These are phyloP conservation scores for Habroteleia sp. DNA, from an alignment of 2,888 invertebrate species.

Conservation along the genomic window DNA sequence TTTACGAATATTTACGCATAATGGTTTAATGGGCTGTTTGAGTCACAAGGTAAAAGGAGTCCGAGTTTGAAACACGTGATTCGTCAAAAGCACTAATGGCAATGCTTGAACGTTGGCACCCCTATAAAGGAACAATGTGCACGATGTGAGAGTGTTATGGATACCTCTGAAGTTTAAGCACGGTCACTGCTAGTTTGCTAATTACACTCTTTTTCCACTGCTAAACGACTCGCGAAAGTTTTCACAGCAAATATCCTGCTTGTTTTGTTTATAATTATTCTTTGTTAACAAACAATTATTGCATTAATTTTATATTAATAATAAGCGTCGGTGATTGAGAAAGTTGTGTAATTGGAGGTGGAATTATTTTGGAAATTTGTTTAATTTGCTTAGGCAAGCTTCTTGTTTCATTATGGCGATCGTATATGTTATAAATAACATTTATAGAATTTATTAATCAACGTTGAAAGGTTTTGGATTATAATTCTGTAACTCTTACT, in stretches of 20 bases:
- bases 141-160: conserved; percentile 50
- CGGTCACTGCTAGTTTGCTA: conserved; percentile 67
- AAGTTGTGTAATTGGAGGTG: too few relatives aligned
- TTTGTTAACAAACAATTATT: conserved; percentile 3
- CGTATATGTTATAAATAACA: too few relatives aligned
- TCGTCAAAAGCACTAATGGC: conserved; percentile 58
- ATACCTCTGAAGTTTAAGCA: conserved; percentile 58
- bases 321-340: too few relatives aligned
- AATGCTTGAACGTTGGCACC: conserved; percentile 53
- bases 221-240: conserved; percentile 63
- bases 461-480: too few relatives aligned
- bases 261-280: conserved; percentile 29
- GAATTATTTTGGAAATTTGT: too few relatives aligned
- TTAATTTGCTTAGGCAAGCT: too few relatives aligned
- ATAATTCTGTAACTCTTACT: too few relatives aligned
- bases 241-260: conserved; percentile 17
- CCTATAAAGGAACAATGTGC: conserved; percentile 43
- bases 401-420: too few relatives aligned
- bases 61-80: conserved; percentile 55
- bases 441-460: too few relatives aligned
- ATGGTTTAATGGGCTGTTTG: conserved; percentile 59
- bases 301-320: too few relatives aligned
- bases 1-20: conserved; percentile 57
- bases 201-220: conserved; percentile 68
- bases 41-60: conserved; percentile 50